Percentiles rank a stretch among this genome's conserved stretches.
These are phyloP conservation scores for Sitophilus oryzae DNA, from an alignment of 1,140 invertebrate genomes.

Conservation along the genomic window DNA sequence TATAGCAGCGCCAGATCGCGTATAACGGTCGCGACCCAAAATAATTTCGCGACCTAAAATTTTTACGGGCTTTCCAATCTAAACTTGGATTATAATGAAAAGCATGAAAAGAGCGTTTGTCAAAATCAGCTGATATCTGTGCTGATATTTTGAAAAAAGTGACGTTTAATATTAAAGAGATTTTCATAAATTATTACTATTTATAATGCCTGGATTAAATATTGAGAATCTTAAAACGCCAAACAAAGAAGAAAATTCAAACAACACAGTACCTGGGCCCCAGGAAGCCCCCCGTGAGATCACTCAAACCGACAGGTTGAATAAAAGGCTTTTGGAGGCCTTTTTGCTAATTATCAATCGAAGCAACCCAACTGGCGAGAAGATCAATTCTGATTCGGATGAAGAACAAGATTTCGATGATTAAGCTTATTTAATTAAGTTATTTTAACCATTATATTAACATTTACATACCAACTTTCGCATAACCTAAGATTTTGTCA, in stretches of 20 bases:
- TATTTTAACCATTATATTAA: too few species aligned
- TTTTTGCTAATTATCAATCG: slow-evolving; percentile 54
- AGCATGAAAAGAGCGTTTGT: too few species aligned
- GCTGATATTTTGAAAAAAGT: too few species aligned
- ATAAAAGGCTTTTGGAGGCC: slow-evolving; percentile 55
- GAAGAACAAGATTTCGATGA: slow-evolving; percentile 14
- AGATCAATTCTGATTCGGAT: slow-evolving; percentile 16
- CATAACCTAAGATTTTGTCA: slow-evolving; percentile 26
- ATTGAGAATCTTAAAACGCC: slow-evolving; percentile 4
- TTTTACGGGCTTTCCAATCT: too few species aligned
- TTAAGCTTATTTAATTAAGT: slow-evolving; percentile 6
- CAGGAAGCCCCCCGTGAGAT: slow-evolving; percentile 45
- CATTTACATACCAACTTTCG: slow-evolving; percentile 17
- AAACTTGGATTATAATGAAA: too few species aligned
- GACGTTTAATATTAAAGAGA: background rate
- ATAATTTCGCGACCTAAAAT: too few species aligned
- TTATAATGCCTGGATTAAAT: slow-evolving; percentile 18
- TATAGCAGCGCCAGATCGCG: too few species aligned
- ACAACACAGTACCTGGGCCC: background rate
- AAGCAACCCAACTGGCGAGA: slow-evolving; percentile 11
- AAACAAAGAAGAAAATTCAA: slow-evolving; percentile 4
- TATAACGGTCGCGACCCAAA: too few species aligned
- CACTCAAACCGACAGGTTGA: slow-evolving; percentile 57
- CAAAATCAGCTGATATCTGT: too few species aligned
- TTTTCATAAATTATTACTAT: background rate